Base-by-base conservation (phyloP, 2,113 vertebrate species). In the Vidua chalybeata region DNA sequence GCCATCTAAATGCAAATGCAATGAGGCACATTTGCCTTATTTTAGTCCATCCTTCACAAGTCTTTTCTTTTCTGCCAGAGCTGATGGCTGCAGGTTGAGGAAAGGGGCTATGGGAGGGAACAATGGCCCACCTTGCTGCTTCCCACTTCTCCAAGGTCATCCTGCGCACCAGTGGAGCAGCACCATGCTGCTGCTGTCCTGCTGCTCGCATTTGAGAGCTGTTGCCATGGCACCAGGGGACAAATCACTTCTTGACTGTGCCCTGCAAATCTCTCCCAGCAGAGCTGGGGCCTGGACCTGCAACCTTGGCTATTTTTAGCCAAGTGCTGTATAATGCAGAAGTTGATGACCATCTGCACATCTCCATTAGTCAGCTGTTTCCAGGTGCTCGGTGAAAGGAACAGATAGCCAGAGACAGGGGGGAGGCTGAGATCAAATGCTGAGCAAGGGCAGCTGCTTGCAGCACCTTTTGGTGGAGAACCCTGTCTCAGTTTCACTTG, bases 271-370 rank as follows among this genome's bases (percentile, higher is more conserved):
- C 66, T 71, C 64, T 88, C 76, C 67, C 91, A 54, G 82, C 58
- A 49, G 72, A 93, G 79, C 27, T 3, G 6, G 4, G 69, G 76
- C 55, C 90, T 54, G 45, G 94, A 85, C 92, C 83, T 80, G 71
- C 51, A 94, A 46, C 80, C 66, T 89, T 79, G 71, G 49, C 89
- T 97, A 87, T 96, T 96, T 96, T 96, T 96, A 97, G 76, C 89
- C 66, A 55, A 0, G 0, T 59, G 63, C 87, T 97, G 91, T 94
- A 89, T 91, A 94, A 95, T 87, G 85, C 87, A 97, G 68, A 73
- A 94, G 69, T 35, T 89, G 95, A 92, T 89, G 80, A 94, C 86
- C 92, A 91, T 92, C 93, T 87, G 86, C 94, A 91, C 46, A 61
- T 87, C 94, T 91, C 81, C 89, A 78, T 94, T 94, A 96, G 92